These are phyloP conservation scores for Dryobota labecula DNA, from an alignment of 2,888 invertebrate genomes.

Conservation along the genomic window DNA sequence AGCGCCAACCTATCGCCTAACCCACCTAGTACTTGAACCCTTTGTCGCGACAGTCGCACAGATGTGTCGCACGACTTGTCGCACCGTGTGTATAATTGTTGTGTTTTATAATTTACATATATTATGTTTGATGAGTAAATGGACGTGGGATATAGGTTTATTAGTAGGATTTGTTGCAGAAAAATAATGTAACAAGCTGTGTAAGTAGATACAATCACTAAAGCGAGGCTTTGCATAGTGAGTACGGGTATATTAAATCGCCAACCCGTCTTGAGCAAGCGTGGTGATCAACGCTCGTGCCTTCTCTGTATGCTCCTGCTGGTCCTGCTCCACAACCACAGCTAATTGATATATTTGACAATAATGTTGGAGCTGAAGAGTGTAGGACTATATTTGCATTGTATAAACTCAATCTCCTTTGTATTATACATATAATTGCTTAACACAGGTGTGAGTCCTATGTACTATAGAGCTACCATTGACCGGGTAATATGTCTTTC, in stretches of 20 bases:
- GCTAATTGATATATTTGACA: too few species aligned
- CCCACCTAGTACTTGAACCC: conserved; percentile 50
- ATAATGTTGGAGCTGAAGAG: too few species aligned
- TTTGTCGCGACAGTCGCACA: conserved; percentile 55
- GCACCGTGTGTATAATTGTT: conserved; percentile 44
- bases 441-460: too few species aligned
- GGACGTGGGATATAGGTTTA: neutral
- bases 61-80: conserved; percentile 44
- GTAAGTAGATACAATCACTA: conserved; percentile 10
- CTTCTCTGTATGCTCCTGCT: too few species aligned
- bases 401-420: too few species aligned
- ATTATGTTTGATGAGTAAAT: conserved; percentile 24
- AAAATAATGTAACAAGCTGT: conserved; percentile 4
- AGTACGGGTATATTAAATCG: neutral
- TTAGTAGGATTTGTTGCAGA: conserved; percentile 22
- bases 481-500: too few species aligned
- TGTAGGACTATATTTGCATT: too few species aligned
- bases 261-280: too few species aligned
- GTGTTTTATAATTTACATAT: conserved; percentile 24
- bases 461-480: too few species aligned
- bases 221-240: neutral
- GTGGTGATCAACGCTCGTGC: too few species aligned
- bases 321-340: too few species aligned
- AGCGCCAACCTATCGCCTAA: conserved; percentile 73
- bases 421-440: too few species aligned